phyloP scores from a whole-genome alignment of 2,113 vertebrate species.

The Pleuronectes platessa region DNA sequence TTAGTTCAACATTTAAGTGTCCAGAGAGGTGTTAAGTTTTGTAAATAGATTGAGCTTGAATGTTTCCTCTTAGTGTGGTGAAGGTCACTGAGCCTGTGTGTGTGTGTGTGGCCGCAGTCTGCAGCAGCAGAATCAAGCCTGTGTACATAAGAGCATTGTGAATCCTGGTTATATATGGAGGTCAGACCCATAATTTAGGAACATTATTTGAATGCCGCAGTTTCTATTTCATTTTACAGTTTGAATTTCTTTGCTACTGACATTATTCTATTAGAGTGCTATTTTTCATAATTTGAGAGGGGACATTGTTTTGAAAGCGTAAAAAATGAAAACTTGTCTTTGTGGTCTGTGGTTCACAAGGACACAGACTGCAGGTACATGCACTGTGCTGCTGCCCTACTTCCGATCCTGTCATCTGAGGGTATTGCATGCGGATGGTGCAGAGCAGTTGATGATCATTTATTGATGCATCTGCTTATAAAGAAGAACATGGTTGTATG shows the following conservation, averaged over 20 bases:
- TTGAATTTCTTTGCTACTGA: too few relatives aligned
- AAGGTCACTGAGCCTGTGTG: slow-evolving; percentile 57
- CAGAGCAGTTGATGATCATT: not conserved
- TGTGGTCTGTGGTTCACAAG: slow-evolving; percentile 1
- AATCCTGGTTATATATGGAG: not conserved
- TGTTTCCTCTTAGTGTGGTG: slow-evolving; percentile 28
- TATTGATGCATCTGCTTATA: not conserved
- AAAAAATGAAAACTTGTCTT: not conserved
- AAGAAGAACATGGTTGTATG: not conserved
- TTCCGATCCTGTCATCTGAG: slow-evolving; percentile 8
- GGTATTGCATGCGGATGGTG: not conserved
- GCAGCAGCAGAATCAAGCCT: slow-evolving; percentile 8
- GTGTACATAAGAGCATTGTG: slow-evolving; percentile 7
- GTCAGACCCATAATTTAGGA: not conserved
- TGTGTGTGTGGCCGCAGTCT: not conserved
- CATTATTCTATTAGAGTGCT: not conserved
- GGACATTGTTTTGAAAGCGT: not conserved
- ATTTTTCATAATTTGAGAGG: not conserved
- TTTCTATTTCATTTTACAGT: not conserved
- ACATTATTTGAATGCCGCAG: not conserved
- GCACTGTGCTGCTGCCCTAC: slow-evolving; percentile 18
- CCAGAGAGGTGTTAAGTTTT: not conserved
- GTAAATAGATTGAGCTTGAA: slow-evolving; percentile 9
- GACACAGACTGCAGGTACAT: slow-evolving; percentile 5
- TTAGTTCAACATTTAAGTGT: not conserved